Base-by-base conservation (phyloP, 2,797 vertebrate genomes). In the Ammospiza maritima region DNA sequence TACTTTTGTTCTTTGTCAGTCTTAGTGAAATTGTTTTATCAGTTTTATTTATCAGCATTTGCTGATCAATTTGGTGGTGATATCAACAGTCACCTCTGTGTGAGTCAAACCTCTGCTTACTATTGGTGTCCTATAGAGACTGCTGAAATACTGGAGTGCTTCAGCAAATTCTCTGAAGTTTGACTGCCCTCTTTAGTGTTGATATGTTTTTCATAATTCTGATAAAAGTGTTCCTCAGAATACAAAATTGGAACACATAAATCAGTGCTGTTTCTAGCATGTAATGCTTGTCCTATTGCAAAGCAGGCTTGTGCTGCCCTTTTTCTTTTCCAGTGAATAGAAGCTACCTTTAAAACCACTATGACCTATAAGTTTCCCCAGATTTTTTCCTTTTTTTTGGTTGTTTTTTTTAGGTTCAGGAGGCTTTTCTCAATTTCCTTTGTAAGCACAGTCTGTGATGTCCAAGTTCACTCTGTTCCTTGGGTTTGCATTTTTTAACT, bases 11-110 rank as follows among this genome's bases (percentile, higher is more conserved):
- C 66, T 54, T 54, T 82, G 70, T 72, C 56, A 82, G 25, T 75
- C 56, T 79, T 65, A 74, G 58, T 67, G 65, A 77, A 94, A 78
- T 76, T 85, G 38, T 74, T 96, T 93, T 62, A 89, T 95, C 81
- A 65, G n/a, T 93, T 96, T 93, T 88, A 93, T 97, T 90, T 97
- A 53, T 94, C 87, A 95, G 50, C 51, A 58, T 93, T 94, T 96
- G 44, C 77, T 96, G 85, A 93, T 97, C 92, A 93, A 62, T 96
- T 85, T 95, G 93, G 64, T 94, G 84, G 64, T 74, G 25, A 87
- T 95, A 93, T 95, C 90, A 91, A 81, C 70, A 92, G 81, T 73
- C 80, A 82, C 34, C 25, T 65, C 78, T 36, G 38, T 34, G 42
- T 93, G 85, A 96, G 93, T 96, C 85, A 58, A 87, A 78, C 73